Base-by-base conservation (phyloP, 2,888 invertebrate species). In the Cinara cedri region DNA sequence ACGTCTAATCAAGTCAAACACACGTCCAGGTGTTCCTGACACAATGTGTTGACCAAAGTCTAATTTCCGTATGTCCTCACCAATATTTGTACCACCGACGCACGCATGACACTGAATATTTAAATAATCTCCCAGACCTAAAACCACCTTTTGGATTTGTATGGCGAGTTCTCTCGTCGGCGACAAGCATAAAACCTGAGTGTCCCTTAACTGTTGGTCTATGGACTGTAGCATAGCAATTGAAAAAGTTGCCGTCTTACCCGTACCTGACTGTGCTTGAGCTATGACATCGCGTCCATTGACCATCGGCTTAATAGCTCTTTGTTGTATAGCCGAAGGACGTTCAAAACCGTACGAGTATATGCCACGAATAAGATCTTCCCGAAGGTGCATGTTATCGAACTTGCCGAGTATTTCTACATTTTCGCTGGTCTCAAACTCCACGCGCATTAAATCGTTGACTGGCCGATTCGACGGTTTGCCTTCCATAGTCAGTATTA, bases 1-100 rank as follows among this genome's bases (percentile, higher is more conserved):
- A 81, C 93, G 89, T 81, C 94, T 89, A 83, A 97, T 97, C 96
- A 97, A 97, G 85, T 97, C 97, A 88, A 98, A 98, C 1, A 99
- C 98, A 88, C 98, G 90, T 68, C 99, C 99, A 9, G 99, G 99
- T 57, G 99, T 99, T 42, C 98, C 99, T 84, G 97, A 97, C 0
- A 99, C 98, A 81, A 99, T 96, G 88, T 99, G 98, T 85, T 98
- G 98, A 11, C 99, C 99, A 87, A 97, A 98, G 87, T 99, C 98
- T 81, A 99, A 87, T 86, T 98, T 99, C 72, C 98, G 90, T 81
- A 98, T 98, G 85, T 99, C 99, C 88, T 99, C 98, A 3, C 98
- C 98, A 74, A 99, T 89, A 87, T 97, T 98, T 13, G 98, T 99
- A 44, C 98, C 99, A 82, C 99, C 99, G 86, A n/a, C n/a, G n/a